Evolutionary conservation across 1,140 invertebrate genomes (phyloP), one percentile per base, ranked within the genome.

Genomic region (Monomorium pharaonis): DNA sequence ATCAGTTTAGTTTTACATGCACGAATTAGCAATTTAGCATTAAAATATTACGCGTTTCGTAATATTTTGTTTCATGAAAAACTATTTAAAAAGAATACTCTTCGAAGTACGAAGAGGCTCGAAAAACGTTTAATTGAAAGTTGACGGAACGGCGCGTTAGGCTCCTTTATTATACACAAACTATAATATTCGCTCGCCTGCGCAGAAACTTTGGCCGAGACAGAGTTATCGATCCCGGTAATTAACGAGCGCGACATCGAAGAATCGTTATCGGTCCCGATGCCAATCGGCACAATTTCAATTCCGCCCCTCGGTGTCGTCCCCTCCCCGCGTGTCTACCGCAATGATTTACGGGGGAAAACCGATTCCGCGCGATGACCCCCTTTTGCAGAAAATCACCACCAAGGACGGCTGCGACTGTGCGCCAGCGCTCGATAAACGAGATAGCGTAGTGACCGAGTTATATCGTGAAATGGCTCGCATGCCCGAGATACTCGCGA

Each of bases 361-460:
- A 87, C 60, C 76, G 56, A 83, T 70, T 42, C 65, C 85, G 21
- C 56, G 24, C 63, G 67, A 49, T 81, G 83, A 87, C 67, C 75
- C 75, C 56, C 63, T 87, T 86, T 69, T 30, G 21, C 81, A 62
- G 81, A 85, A 84, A 76, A 85, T 67, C 70, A 56, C 42, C 81
- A 18, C 78, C 65, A 81, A 72, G 49, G 49, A 72, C 78, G 33
- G 6, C 44, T 37, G 33, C 51, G 16, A 80, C 74, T 44, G 37
- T 27, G 74, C 37, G 42, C 47, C 77, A 42, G 47, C 51, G 49
- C 24, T 70, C 24, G 33, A 81, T 70, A 33, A 81, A 81, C 49
- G 63, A 70, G 62, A 80, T 44, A 56, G 30, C 77, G 63, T 56
- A 42, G n/a, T 47, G 30, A 70, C 47, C 77, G 77, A 81, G 47